Percentiles rank a stretch among this genome's conserved stretches.
These are phyloP conservation scores for Typhlomys cinereus DNA, from an alignment of 2,113 vertebrate species.

Conservation along the genomic window DNA sequence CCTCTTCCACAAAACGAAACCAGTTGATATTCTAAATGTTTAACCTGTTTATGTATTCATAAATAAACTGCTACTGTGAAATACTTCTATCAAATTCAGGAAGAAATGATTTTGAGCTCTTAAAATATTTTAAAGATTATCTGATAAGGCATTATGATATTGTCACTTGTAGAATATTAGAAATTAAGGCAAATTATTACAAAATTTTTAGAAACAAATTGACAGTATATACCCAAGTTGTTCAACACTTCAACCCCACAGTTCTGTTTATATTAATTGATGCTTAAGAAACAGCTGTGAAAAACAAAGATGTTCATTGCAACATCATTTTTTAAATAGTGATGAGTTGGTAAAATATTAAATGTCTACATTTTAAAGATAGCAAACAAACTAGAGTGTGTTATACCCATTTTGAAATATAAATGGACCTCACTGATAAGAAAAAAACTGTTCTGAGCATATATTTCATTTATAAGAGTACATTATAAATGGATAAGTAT, in stretches of 20 bases:
- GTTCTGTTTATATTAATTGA: slow-evolving; percentile 20
- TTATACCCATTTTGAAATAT: background rate
- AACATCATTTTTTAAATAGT: background rate
- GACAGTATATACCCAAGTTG: background rate
- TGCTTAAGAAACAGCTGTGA: background rate
- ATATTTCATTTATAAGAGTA: background rate
- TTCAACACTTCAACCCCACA: background rate
- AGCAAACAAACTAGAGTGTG: background rate
- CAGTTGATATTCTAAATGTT: background rate
- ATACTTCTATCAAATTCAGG: slow-evolving; percentile 40
- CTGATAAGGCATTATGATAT: background rate
- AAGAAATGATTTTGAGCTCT: slow-evolving; percentile 41
- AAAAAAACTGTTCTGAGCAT: background rate
- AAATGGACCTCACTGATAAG: slow-evolving; percentile 1
- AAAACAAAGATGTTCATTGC: background rate
- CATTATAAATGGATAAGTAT: background rate
- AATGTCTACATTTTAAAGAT: background rate
- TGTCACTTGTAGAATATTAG: slow-evolving; percentile 2
- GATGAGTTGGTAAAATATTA: background rate
- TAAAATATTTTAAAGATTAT: slow-evolving; percentile 29
- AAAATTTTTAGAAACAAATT: background rate
- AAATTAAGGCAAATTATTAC: background rate
- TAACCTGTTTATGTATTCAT: background rate
- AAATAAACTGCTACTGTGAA: background rate
- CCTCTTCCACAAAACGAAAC: background rate